Evolutionary conservation across 2,888 invertebrate species (phyloP).

Genomic region (Hypomecis atomaria): DNA sequence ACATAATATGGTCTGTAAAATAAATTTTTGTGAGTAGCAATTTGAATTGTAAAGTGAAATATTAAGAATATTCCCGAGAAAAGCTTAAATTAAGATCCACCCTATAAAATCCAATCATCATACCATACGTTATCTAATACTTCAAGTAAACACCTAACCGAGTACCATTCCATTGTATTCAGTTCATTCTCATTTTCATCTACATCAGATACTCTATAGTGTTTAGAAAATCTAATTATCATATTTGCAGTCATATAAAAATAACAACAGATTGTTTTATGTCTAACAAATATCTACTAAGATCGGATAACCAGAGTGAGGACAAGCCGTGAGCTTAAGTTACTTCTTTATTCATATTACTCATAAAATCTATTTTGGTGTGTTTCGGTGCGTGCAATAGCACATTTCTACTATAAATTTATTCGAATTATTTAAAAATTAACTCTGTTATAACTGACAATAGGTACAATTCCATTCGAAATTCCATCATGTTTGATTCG

Average conservation of each 20-base stretch:
- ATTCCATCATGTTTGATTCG: constrained; percentile 65
- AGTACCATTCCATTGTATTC: constrained; percentile 26
- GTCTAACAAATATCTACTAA: constrained; percentile 80
- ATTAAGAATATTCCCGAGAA: background rate
- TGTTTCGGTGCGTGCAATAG: constrained; percentile 82
- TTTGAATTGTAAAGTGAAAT: no score
- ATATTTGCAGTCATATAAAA: constrained; percentile 83
- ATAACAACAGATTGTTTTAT: constrained; percentile 79
- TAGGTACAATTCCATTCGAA: constrained; percentile 72
- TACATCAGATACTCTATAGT: constrained; percentile 65
- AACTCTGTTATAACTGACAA: constrained; percentile 56
- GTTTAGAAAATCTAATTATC: constrained; percentile 81
- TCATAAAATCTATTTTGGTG: constrained; percentile 72
- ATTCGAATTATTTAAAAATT: constrained; percentile 65
- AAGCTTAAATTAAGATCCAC: background rate
- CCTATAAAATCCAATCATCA: background rate
- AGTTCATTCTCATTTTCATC: constrained; percentile 29
- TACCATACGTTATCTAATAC: constrained; percentile 15
- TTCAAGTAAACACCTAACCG: constrained; percentile 28
- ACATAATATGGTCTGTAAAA: no score
- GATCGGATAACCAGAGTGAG: constrained; percentile 70
- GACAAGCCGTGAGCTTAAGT: constrained; percentile 78
- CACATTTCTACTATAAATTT: constrained; percentile 76
- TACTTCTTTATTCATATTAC: constrained; percentile 61
- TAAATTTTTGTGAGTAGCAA: no score